Percentiles rank a stretch among this genome's conserved stretches.
Conservation (phyloP, 2,888 invertebrate species). For the Tortrix viridana region DNA sequence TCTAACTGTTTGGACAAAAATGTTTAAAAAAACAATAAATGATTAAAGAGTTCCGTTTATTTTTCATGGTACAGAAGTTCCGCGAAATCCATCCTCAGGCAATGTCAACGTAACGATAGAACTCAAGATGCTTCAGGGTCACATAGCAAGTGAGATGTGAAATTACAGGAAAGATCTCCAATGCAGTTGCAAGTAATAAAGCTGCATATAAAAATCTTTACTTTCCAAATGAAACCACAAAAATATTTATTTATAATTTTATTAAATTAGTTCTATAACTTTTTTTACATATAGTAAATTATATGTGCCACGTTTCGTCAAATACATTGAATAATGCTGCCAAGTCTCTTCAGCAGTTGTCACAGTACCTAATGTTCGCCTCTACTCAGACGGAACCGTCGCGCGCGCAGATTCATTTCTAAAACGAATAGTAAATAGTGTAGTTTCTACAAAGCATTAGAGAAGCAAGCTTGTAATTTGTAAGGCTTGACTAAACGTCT, state of each 20-base stretch:
- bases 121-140: no score
- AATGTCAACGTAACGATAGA: no score
- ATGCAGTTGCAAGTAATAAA: background rate
- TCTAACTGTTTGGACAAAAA: no score
- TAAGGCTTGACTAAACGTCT: no score
- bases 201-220: background rate
- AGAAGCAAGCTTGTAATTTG: no score
- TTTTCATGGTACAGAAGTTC: no score
- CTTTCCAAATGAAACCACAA: conserved; percentile 57
- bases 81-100: no score
- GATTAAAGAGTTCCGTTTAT: no score
- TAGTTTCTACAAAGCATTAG: background rate
- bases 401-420: conserved; percentile 35
- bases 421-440: conserved; percentile 14
- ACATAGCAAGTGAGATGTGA: no score
- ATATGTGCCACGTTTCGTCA: conserved; percentile 78
- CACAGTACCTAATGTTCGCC: conserved; percentile 78
- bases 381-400: conserved; percentile 71
- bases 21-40: no score
- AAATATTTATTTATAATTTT: conserved; percentile 78
- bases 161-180: no score
- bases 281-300: conserved; percentile 82
- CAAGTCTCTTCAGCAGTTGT: conserved; percentile 70
- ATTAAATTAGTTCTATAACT: conserved; percentile 84
- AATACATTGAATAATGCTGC: conserved; percentile 79